Evolutionary conservation across 2,888 invertebrate genomes (phyloP), one percentile per base, ranked within the genome.

Genomic region (Odontomyia ornata): DNA sequence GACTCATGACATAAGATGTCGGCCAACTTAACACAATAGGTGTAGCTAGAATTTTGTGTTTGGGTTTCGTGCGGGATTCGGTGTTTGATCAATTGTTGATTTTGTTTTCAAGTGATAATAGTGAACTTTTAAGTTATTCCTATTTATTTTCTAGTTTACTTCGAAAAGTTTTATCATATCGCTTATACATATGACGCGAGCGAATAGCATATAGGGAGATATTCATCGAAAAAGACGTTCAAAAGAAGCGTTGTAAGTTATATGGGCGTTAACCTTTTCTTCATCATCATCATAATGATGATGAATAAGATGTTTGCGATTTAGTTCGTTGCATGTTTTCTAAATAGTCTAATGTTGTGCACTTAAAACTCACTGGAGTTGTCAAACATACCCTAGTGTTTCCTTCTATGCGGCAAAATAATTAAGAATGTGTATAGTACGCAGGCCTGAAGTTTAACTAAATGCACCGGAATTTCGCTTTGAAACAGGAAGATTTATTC

Each of bases 221-320:
- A 43, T 43, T 43, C n/a, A n/a, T 0, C 15, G 15, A 43, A 36
- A 46, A 69, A 46, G 43, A n/a, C 69, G 13, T 0, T 65, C 23
- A 3, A 65, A 36, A 73, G 73, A 73, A 36, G 73, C 73, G 57
- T 57, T 73, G 73, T 73, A 73, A 73, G 73, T 73, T 11, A 21
- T 15, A 57, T 73, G 73, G 73, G 73, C 73, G 73, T 73, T 57
- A 73, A 73, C 73, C 73, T 73, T 73, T 73, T 73, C 13, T 4
- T 56, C 47, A 27, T 47, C 11, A 43, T 67, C 15, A 2, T 15
- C 4, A 56, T n/a, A 56, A 52, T 52, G 18, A 52, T 52, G 52
- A 18, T 52, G 52, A 18, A 23, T 60, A 21, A 23, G 11, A 60
- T 60, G 60, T 60, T 36, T 36, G 9, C 36, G 36, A 36, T 36